Evolutionary conservation across 2,888 invertebrate species (phyloP), one percentile per base, ranked within the genome.

Genomic region (Torymus auratus): DNA sequence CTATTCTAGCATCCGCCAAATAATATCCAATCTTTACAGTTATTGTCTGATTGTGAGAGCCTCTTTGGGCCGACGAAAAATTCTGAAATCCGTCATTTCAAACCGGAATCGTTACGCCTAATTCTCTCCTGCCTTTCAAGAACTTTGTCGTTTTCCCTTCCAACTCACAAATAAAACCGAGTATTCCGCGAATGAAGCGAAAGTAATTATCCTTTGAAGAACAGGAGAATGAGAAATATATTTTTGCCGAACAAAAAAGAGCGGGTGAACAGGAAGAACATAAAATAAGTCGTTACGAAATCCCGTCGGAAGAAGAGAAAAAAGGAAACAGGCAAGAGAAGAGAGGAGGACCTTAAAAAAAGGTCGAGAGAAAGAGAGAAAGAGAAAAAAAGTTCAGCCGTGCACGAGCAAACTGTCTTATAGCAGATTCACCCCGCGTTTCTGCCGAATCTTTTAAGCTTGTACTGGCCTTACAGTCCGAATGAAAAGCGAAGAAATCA

Each of bases 241-340:
- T 81, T 75, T 82, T 82, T 50, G 17, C 17, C 14, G 67, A 28
- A 68, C 56, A 67, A 75, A 78, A 78, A 78, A 72, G n/a, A 72
- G n/a, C 52, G 28, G 62, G 52, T 14, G 67, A 80, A 67, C 80
- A 77, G 73, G 80, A 79, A 79, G 82, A 79, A 68, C 82, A 73
- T 82, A 82, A 82, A 82, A 73, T 82, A 65, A 65, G 73, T 73
- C 70, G 82, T 82, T 77, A 82, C 65, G 77, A 76, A 78, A 82
- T 78, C 72, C 55, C 56, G 71, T 58, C 61, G 60, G 72, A 67
- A 75, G 52, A 67, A 71, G 55, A 20, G 58, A 58, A 76, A 72
- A 68, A 17, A 52, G 23, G 50, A 55, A 41, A 41, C 41, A 41
- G 41, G 41, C 41, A 41, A 41, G 41, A 41, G 41, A 41, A 41